Evolutionary conservation across 1,140 invertebrate species (phyloP), one percentile per base, ranked within the genome.

Genomic region (Ips typographus): DNA sequence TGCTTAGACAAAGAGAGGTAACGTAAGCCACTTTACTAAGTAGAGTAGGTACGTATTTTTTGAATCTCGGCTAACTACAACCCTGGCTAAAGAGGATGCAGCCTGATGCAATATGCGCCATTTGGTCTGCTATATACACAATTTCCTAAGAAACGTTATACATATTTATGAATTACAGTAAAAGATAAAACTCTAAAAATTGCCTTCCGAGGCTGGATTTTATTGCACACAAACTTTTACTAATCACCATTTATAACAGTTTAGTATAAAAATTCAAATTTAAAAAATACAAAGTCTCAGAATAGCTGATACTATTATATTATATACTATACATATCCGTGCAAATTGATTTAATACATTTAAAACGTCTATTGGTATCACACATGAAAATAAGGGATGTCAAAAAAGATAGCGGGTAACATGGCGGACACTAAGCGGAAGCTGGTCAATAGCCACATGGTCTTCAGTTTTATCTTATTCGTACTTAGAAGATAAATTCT

Each of bases 211-310:
- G 69, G 65, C 73, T 62, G 65, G 61, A 58, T 73, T 68, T 80
- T 78, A 80, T 80, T 80, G 77, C 78, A 78, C 77, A 78, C 77
- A 80, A 80, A 79, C 72, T 74, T 78, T 76, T 77, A 76, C 79
- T 79, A 78, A 77, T 80, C 75, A 77, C 78, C 78, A 77, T 77
- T 79, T 77, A 77, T 79, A 80, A 80, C 78, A 80, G 78, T 79
- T 80, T 79, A 80, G 79, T 80, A 80, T 80, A 80, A 80, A 80
- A 80, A 80, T 80, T 80, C 78, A 80, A 80, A 80, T 80, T 80
- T 79, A 80, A 80, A 80, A 80, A 79, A 80, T 80, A 79, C 79
- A 80, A 79, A 79, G 77, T 79, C 77, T 79, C 77, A 79, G 76
- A 80, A 79, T 80, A 80, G 78, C 78, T 77, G 78, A 79, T 79